Base-by-base conservation (phyloP, 2,113 vertebrate species). In the Phoenicopterus ruber region DNA sequence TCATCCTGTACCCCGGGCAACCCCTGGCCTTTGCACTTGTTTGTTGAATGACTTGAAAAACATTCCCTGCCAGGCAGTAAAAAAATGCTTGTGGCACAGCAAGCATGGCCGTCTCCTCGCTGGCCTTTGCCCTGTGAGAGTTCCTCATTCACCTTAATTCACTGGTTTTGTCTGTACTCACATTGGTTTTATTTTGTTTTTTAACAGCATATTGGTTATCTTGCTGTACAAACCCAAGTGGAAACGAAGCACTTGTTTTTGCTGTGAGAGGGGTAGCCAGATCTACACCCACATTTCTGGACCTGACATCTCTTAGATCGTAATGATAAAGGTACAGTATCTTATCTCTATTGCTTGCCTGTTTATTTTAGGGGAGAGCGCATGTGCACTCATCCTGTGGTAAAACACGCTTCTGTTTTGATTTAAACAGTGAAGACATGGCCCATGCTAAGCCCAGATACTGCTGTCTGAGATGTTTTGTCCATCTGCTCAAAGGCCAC, bases 281-380 rank as follows among this genome's bases (percentile, higher is more conserved):
- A 91, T 72, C 31, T 82, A 24, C 44, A 84, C 77, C 61, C 77
- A 59, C 83, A 16, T 49, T 1, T 74, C 91, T 85, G 96, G 86
- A 88, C 65, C 72, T 82, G 92, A 91, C 86, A 26, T 86, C 61
- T 52, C 83, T 49, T 96, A 94, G 77, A 34, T 62, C 61, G 4
- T 52, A n/a, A 94, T 97, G 95, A 47, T 92, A 65, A 96, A 97
- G 96, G 94, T 97, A 95, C 25, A 6, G 83, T 95, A 52, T 54
- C 54, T 65, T 49, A 6, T 11, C 44, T 81, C 34, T 29, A 9
- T 36, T 71, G 17, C 70, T 84, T 11, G 0, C 18, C 42, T 61
- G 58, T 1, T 28, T 70, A 40, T 66, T 86, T n/a, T 57, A 88
- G 49, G 17, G 28, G 8, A 29, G 22, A 28, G 47, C n/a, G 44